These are phyloP conservation scores for Autographa gamma DNA, from an alignment of 2,888 invertebrate genomes.

Conservation along the genomic window DNA sequence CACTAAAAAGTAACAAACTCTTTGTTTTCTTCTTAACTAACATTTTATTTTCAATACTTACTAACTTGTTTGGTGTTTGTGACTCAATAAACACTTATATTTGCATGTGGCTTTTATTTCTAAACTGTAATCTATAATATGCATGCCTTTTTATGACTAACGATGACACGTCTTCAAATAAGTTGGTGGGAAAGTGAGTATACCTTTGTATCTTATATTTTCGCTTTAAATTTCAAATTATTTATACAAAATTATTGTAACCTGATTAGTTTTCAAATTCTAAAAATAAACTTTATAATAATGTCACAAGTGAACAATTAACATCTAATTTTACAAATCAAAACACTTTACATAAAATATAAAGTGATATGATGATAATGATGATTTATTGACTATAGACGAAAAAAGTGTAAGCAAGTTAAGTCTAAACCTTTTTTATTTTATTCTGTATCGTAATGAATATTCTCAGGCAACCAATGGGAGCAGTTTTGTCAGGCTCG, in stretches of 20 bases:
- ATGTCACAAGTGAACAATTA: too few relatives aligned
- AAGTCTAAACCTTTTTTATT: too few relatives aligned
- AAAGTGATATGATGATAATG: too few relatives aligned
- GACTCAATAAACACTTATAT: constrained; percentile 43
- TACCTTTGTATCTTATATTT: neutral
- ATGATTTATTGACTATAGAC: too few relatives aligned
- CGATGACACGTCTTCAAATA: too few relatives aligned
- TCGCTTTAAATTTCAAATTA: too few relatives aligned
- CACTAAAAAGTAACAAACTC: too few relatives aligned
- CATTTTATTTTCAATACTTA: neutral
- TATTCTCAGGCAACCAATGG: constrained; percentile 73
- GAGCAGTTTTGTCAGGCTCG: constrained; percentile 80
- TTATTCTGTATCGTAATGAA: too few relatives aligned
- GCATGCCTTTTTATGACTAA: neutral
- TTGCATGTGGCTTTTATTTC: constrained; percentile 53
- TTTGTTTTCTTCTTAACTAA: neutral
- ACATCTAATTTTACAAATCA: too few relatives aligned
- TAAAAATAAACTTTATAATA: neutral
- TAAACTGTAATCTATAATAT: neutral
- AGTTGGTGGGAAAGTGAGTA: neutral
- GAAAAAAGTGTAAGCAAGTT: too few relatives aligned
- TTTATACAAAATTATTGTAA: neutral
- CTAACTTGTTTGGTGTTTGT: constrained; percentile 11
- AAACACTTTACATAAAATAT: too few relatives aligned
- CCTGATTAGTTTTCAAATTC: neutral